Base-by-base conservation (phyloP, 2,888 invertebrate species). In the Thereva unica region DNA sequence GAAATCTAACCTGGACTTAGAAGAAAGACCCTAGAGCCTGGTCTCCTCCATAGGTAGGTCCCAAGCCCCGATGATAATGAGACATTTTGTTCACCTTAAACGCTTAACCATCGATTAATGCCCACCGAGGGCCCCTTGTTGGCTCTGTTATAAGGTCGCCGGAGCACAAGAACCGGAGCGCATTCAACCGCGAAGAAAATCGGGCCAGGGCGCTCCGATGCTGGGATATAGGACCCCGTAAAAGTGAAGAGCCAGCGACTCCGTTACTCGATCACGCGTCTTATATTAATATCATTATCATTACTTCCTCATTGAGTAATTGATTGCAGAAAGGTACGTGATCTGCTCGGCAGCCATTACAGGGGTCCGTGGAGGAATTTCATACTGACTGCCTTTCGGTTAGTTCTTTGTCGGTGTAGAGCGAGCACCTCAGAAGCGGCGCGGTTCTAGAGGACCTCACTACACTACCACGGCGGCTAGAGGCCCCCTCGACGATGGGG, bases 251-350 rank as follows among this genome's bases (percentile, higher is more conserved):
- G 67, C 69, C 59, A 66, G 67, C 69, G 68, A 69, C 68, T 71
- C 64, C 70, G 66, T 66, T 64, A 63, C 67, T 59, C 41, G 71
- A 71, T 71, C 71, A 71, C 71, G 72, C 72, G 70, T 67, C 71
- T 71, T 71, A 68, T 71, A 71, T 71, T 71, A 71, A 72, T 71
- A 71, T 71, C 70, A 70, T 70, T 70, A 71, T 71, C 71, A 70
- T 71, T 69, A 73, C 73, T 73, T 73, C 72, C 73, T 71, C 70
- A 73, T 72, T 72, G 73, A 71, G 71, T 72, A 73, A 73, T 73
- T 73, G 73, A 72, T 73, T 72, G 73, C 71, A 67, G 68, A 49
- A 55, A 55, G 9, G 10, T 54, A 54, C 50, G 55, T 53, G 53
- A 64, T 52, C 35, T 37, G 37, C 12, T 35, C 37, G 37, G 45